Percentiles rank a stretch among this genome's conserved stretches.
phyloP scores from a whole-genome alignment of 2,797 vertebrate species.

The Liparis tanakae region DNA sequence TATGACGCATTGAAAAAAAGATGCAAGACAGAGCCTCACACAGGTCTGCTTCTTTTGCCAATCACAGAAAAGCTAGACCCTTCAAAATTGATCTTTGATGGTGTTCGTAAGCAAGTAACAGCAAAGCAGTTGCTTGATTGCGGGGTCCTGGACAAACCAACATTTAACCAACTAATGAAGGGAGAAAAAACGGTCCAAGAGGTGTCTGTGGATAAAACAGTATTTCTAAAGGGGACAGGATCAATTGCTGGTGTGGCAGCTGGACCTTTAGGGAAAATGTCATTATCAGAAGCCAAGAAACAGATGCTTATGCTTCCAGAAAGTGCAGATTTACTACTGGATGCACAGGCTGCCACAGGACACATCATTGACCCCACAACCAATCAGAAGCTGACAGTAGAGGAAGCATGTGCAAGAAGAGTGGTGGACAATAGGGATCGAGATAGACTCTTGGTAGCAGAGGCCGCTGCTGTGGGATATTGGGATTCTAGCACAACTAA shows the following conservation, averaged over 20 bases:
- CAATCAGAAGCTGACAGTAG: slow-evolving; percentile 77
- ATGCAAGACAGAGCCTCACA: slow-evolving; percentile 88
- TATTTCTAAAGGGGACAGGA: slow-evolving; percentile 79
- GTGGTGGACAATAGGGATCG: slow-evolving; percentile 51
- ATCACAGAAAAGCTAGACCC: slow-evolving; percentile 78
- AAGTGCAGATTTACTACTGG: slow-evolving; percentile 76
- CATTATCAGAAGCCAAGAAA: slow-evolving; percentile 86
- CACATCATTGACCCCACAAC: slow-evolving; percentile 86
- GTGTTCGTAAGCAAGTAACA: slow-evolving; percentile 78
- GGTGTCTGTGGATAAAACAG: slow-evolving; percentile 85
- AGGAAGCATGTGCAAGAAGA: slow-evolving; percentile 57
- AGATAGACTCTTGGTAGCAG: slow-evolving; percentile 84
- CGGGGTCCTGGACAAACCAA: slow-evolving; percentile 69
- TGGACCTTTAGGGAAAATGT: slow-evolving; percentile 80
- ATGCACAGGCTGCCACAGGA: slow-evolving; percentile 91
- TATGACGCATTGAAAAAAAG: slow-evolving; percentile 87
- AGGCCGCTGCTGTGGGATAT: slow-evolving; percentile 88
- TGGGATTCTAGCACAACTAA: slow-evolving; percentile 75
- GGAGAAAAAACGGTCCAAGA: slow-evolving; percentile 84
- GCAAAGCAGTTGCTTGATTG: slow-evolving; percentile 86
- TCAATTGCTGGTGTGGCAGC: slow-evolving; percentile 82
- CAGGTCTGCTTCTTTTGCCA: slow-evolving; percentile 86
- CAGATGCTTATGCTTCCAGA: slow-evolving; percentile 83
- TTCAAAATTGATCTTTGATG: slow-evolving; percentile 67
- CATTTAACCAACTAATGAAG: slow-evolving; percentile 68